phyloP scores from a whole-genome alignment of 2,888 invertebrate species.

The Tuberolachnus salignus region DNA sequence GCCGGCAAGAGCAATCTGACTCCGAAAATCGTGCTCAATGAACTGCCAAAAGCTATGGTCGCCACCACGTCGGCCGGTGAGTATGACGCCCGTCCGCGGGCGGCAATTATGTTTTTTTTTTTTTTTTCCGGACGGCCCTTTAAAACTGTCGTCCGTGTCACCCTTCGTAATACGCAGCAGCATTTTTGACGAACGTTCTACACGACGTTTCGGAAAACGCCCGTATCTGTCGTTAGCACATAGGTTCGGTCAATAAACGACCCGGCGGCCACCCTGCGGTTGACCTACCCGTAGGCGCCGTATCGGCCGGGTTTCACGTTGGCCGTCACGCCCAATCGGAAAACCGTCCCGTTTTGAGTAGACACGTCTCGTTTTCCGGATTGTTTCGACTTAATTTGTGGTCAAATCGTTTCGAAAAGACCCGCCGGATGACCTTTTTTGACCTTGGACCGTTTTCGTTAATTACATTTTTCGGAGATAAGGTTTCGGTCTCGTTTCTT shows the following conservation, averaged over 20 bases:
- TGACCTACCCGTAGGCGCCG: neutral
- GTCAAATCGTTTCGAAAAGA: neutral
- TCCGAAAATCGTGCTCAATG: slow-evolving; percentile 64
- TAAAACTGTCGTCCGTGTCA: too few relatives aligned
- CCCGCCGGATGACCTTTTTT: slow-evolving; percentile 43
- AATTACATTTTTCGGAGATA: neutral
- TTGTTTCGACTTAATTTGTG: too few relatives aligned
- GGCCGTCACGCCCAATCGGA: too few relatives aligned
- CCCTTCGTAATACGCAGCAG: too few relatives aligned
- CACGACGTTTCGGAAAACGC: too few relatives aligned
- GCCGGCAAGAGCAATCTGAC: slow-evolving; percentile 66
- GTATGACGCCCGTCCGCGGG: slow-evolving; percentile 61
- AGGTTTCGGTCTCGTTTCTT: neutral
- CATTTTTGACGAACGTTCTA: neutral
- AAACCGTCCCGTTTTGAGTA: neutral
- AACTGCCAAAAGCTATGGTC: slow-evolving; percentile 65
- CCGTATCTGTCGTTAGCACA: neutral
- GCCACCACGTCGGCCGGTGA: slow-evolving; percentile 66
- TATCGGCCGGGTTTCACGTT: too few relatives aligned
- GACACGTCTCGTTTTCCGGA: neutral
- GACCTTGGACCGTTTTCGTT: slow-evolving; percentile 33
- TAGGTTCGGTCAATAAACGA: neutral
- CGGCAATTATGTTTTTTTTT: slow-evolving; percentile 9
- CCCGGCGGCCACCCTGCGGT: neutral
- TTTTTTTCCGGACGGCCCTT: neutral